Base-by-base conservation (phyloP, 2,113 vertebrate genomes). In the Conger conger region DNA sequence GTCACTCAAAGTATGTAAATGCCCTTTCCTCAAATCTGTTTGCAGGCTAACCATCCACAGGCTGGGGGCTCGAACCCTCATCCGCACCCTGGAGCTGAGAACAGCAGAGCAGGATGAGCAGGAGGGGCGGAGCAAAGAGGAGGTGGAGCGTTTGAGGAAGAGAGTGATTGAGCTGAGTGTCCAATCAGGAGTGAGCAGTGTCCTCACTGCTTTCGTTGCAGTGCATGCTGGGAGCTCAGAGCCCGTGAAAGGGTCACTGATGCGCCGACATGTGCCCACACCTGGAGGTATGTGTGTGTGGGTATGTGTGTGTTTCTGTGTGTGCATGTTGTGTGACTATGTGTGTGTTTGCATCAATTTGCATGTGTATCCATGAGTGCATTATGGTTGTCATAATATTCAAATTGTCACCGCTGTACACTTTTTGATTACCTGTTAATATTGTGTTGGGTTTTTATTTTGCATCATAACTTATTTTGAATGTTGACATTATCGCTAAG, bases 131-230 rank as follows among this genome's bases (percentile, higher is more conserved):
- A 57, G 18, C 2, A 68, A 68, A 73, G 80, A 90, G 23, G 84
- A 86, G 0, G 76, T 88, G 6, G 85, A 81, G 23, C 57, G 18
- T 13, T 3, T 88, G 76, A 95, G 88, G 88, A 83, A 89, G 54
- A 93, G 89, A 30, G 90, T 96, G 0, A 63, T 96, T 88, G 89
- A 95, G 40, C 84, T 95, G 77, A 96, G 96, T 50, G 36, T 95
- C 60, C 94, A 95, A 73, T 93, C 94, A 76, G 94, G 95, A 87
- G 92, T 97, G 76, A 93, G 94, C 89, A 96, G 95, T 79, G 91
- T 93, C 20, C 93, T 94, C 86, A 97, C 96, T 3, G 91, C 95
- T n/a, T 97, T 96, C 63, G 86, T 96, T 17, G 95, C 93, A 9
- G 88, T 96, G 87, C 92, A 94, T 86, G 95, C 94, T 85, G 89